phyloP scores from a whole-genome alignment of 2,888 invertebrate species.

The Eledone cirrhosa region DNA sequence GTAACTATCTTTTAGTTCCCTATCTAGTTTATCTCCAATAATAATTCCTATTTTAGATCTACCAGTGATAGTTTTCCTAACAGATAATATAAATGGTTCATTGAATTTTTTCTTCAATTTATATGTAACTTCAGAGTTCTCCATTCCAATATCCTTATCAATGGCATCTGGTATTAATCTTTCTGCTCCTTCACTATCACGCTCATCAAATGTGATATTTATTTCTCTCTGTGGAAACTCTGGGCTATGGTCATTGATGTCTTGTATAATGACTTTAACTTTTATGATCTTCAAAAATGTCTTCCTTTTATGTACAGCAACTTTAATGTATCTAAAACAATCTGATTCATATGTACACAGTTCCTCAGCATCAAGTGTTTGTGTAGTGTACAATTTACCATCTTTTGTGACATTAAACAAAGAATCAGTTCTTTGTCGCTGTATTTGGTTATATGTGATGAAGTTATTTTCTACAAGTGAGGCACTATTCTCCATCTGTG shows the following conservation, averaged over 20 bases:
- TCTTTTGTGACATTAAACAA: not conserved
- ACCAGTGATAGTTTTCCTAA: not conserved
- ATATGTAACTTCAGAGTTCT: not conserved
- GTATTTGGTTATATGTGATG: not conserved
- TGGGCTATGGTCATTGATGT: conserved; percentile 36
- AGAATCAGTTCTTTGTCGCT: not conserved
- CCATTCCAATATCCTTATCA: conserved; percentile 1
- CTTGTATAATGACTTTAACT: conserved; percentile 25
- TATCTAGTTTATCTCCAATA: conserved; percentile 18
- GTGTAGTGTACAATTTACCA: not conserved
- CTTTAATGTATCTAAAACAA: not conserved
- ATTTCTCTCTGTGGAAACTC: not conserved
- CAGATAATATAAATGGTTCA: not conserved
- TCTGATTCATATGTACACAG: not conserved
- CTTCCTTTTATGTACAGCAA: not conserved
- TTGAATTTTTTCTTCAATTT: not conserved
- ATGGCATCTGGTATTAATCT: not conserved
- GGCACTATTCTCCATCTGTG: not conserved
- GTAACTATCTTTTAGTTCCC: conserved; percentile 21
- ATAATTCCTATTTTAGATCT: not conserved
- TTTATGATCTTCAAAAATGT: not conserved
- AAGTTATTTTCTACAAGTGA: not conserved
- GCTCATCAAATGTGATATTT: conserved; percentile 27
- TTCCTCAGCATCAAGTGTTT: conserved; percentile 1
- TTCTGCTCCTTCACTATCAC: conserved; percentile 18